Evolutionary conservation across 2,797 vertebrate species (phyloP), one percentile per base, ranked within the genome.

Genomic region (Hoplostethus atlanticus): DNA sequence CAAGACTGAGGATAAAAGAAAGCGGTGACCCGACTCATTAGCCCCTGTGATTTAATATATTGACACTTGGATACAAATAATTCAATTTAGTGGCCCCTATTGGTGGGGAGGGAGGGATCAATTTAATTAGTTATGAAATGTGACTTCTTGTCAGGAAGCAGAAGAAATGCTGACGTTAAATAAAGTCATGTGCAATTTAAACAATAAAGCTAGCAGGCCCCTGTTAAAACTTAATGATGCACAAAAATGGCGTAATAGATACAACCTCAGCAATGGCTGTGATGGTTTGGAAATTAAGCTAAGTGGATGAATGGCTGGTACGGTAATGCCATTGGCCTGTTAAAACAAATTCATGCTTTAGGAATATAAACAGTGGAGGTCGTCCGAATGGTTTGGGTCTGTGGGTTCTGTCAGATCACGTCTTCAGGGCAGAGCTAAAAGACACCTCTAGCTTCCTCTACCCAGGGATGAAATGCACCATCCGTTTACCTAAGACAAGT

Each of bases 61-160:
- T 97, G 97, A 99, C 97, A 98, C 97, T 97, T 93, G 93, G 95
- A 95, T 96, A 96, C 95, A 96, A 98, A 98, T 97, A 98, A 99
- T 97, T 97, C 96, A 93, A 94, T 97, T 97, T 97, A 98, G 96
- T 96, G 95, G 96, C 95, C 96, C 96, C 95, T 95, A 94, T 95
- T 93, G 93, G 96, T 83, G 94, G 94, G 93, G 83, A 74, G 94
- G 93, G 94, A 94, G 95, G 95, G 96, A 97, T 98, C 97, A 97
- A 98, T 99, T 99, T 97, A 98, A 99, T 99, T 99, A 98, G 96
- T 97, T 98, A 97, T 98, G 97, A 99, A 98, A 98, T 97, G 96
- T 95, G 96, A 96, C 95, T 97, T 94, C 94, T 95, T 97, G 96
- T 97, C 96, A 96, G 93, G 93, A 96, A 95, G 95, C 95, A 96